Percentiles rank a stretch among this genome's conserved stretches.
phyloP scores from a whole-genome alignment of 2,888 invertebrate genomes.

The Dinocampus coccinellae region DNA sequence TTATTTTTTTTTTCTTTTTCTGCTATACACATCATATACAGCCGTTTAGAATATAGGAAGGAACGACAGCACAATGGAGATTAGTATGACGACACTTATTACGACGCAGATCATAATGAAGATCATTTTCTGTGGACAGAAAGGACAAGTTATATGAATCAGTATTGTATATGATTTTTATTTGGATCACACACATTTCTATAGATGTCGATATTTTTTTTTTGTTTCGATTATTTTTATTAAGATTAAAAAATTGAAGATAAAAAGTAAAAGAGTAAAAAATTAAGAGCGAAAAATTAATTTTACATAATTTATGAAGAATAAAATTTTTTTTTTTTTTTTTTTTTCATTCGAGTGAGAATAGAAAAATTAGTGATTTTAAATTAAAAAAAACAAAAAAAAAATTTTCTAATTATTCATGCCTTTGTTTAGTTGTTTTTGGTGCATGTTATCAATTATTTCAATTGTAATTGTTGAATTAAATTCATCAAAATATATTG shows the following conservation, averaged over 20 bases:
- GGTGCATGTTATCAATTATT: no score
- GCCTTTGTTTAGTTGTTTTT: no score
- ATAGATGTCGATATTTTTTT: conserved; percentile 8
- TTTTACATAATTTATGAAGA: not conserved
- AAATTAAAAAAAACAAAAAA: not conserved
- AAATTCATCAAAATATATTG: no score
- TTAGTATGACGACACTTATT: conserved; percentile 65
- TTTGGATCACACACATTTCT: conserved; percentile 36
- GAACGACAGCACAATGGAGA: conserved; percentile 63
- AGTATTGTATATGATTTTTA: conserved; percentile 29
- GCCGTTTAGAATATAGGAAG: conserved; percentile 60
- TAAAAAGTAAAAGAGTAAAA: no score
- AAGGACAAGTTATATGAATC: conserved; percentile 47
- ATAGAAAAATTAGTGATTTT: not conserved
- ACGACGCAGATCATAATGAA: conserved; percentile 68
- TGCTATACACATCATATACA: conserved; percentile 37
- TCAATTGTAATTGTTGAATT: no score
- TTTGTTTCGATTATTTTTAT: not conserved
- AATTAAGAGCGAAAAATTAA: no score
- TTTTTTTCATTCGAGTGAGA: no score
- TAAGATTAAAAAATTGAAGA: not conserved
- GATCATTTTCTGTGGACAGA: conserved; percentile 69
- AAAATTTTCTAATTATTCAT: not conserved
- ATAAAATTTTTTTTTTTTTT: not conserved
- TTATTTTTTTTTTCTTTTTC: conserved; percentile 25